A percentile compares a stretch with the other conserved stretches of the same genome.
Conservation (phyloP, 2,797 vertebrate genomes). For the Pygocentrus nattereri region DNA sequence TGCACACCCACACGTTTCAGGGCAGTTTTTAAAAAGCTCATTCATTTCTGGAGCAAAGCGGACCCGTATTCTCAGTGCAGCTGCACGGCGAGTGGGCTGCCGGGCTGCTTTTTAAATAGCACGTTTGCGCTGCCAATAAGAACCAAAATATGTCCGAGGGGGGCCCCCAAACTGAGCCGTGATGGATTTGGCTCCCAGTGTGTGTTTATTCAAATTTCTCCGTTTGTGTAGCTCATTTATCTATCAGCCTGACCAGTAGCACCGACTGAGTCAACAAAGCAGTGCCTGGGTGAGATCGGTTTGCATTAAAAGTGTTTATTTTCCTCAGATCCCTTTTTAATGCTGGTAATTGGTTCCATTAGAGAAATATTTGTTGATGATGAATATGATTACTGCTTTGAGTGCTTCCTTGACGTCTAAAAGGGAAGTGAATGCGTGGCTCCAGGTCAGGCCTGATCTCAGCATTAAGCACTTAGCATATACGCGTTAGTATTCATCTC, state of each 20-base stretch:
- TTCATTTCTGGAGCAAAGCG: background rate
- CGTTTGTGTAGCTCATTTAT: slow-evolving; percentile 53
- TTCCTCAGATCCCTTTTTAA: slow-evolving; percentile 39
- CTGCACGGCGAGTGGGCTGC: background rate
- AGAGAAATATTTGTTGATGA: slow-evolving; percentile 17
- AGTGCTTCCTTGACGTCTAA: background rate
- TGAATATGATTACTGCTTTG: background rate
- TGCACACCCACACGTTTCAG: background rate
- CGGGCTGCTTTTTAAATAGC: slow-evolving; percentile 49
- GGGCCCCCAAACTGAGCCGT: background rate
- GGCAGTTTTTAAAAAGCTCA: background rate
- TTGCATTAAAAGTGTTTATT: slow-evolving; percentile 54
- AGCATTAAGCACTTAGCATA: slow-evolving; percentile 12
- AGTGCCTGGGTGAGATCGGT: slow-evolving; percentile 21
- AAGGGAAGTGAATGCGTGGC: background rate
- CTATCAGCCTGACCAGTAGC: slow-evolving; percentile 29
- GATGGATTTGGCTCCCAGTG: slow-evolving; percentile 3
- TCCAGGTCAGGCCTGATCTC: slow-evolving; percentile 5
- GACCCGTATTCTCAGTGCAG: background rate
- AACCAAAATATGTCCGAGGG: slow-evolving; percentile 55
- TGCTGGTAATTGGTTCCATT: slow-evolving; percentile 26
- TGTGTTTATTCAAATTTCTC: slow-evolving; percentile 26
- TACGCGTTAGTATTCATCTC: slow-evolving; percentile 8
- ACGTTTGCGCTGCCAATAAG: background rate
- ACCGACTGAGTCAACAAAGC: background rate